Evolutionary conservation across 2,888 invertebrate genomes (phyloP).

Genomic region (Drosophila prolongata): DNA sequence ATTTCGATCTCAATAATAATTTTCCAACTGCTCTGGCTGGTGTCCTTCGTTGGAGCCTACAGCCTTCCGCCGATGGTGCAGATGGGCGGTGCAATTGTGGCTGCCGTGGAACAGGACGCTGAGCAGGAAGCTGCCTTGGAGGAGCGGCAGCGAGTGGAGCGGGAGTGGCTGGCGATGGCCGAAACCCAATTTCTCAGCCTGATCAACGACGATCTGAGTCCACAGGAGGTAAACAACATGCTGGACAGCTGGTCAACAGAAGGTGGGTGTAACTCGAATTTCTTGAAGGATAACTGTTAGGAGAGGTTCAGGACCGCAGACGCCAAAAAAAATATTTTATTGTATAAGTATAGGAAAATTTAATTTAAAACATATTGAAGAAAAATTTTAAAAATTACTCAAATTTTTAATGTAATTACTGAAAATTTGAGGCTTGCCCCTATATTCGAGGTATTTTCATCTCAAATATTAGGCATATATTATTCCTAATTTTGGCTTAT

Average conservation of each 20-base stretch:
- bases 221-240: constrained; percentile 29
- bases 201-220: constrained; percentile 49
- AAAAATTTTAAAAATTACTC: too few species aligned
- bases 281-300: too few species aligned
- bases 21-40: constrained; percentile 42
- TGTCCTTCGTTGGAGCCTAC: constrained; percentile 25
- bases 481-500: too few species aligned
- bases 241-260: constrained; percentile 53
- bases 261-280: constrained; percentile 49
- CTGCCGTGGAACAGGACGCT: constrained; percentile 65
- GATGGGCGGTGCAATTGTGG: constrained; percentile 66
- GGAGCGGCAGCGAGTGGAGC: constrained; percentile 39
- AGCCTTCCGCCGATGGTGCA: constrained; percentile 54
- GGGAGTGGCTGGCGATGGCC: constrained; percentile 27
- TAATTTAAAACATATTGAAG: too few species aligned
- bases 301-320: too few species aligned
- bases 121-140: constrained; percentile 38
- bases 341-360: too few species aligned
- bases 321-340: too few species aligned
- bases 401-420: too few species aligned
- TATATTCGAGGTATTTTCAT: too few species aligned
- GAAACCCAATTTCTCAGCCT: constrained; percentile 55
- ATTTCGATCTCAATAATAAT: constrained; percentile 39
- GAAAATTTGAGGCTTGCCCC: too few species aligned
- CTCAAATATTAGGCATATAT: too few species aligned